These are phyloP conservation scores for Clupea harengus DNA, from an alignment of 2,113 vertebrate genomes.

Conservation along the genomic window DNA sequence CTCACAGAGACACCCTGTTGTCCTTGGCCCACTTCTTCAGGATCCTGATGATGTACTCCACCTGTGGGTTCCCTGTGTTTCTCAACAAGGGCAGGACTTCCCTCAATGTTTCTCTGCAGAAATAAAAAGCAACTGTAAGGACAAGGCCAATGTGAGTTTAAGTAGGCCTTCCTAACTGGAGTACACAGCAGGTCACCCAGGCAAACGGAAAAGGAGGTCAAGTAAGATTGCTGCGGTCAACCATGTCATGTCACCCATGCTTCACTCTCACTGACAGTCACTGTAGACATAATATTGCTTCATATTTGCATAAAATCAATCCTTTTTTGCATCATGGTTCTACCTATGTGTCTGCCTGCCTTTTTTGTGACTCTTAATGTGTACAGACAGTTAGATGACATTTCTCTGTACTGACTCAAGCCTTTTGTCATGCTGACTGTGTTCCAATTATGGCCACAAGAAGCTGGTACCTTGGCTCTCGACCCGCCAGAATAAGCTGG, in stretches of 20 bases:
- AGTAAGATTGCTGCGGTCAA: no score
- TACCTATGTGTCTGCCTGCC: no score
- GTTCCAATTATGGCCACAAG: neutral
- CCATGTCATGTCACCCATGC: no score
- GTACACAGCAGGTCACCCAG: no score
- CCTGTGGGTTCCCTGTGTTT: conserved; percentile 88
- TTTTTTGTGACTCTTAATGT: no score
- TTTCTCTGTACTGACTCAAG: neutral
- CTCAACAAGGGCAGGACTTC: conserved; percentile 86
- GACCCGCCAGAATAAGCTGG: conserved; percentile 91
- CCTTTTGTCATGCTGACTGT: neutral
- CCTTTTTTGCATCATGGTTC: no score
- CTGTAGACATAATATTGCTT: no score
- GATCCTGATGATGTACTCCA: conserved; percentile 88
- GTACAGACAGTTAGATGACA: neutral
- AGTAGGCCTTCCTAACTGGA: no score
- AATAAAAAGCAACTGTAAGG: conserved; percentile 35
- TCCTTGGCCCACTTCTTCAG: conserved; percentile 99
- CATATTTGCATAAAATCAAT: no score
- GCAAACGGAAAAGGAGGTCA: no score
- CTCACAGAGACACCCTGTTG: conserved; percentile 83
- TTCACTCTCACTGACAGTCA: no score
- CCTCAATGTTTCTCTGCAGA: conserved; percentile 84
- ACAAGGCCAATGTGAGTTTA: neutral
- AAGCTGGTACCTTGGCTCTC: conserved; percentile 81